These are phyloP conservation scores for Odontomyia ornata DNA, from an alignment of 2,888 invertebrate genomes.

Conservation along the genomic window DNA sequence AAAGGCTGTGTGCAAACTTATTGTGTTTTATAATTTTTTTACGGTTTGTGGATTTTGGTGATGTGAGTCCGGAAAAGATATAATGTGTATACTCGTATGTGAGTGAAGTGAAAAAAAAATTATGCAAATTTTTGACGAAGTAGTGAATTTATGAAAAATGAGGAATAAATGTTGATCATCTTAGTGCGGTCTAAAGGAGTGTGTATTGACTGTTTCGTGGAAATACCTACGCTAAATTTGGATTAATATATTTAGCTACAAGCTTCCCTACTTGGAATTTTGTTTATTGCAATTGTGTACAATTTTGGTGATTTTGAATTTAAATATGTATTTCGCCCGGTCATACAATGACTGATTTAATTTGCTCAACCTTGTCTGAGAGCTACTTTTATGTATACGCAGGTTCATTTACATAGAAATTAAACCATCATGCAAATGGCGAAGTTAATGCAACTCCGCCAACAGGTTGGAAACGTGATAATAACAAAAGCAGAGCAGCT, in stretches of 20 bases:
- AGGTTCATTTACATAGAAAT: neutral
- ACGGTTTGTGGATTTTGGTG: neutral
- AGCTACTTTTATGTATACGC: neutral
- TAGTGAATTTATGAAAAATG: neutral
- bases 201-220: neutral
- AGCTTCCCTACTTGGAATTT: neutral
- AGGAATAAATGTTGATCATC: conserved; percentile 2
- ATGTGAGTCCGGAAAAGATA: conserved; percentile 3
- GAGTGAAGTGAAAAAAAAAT: conserved; percentile 9
- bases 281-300: neutral
- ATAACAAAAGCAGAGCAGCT: conserved; percentile 13
- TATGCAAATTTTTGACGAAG: neutral
- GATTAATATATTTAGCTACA: conserved; percentile 1
- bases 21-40: neutral
- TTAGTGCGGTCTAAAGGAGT: neutral
- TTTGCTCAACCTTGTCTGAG: neutral
- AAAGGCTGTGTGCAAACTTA: neutral
- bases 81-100: neutral
- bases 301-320: neutral
- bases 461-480: neutral
- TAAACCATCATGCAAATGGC: conserved; percentile 9
- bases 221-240: conserved; percentile 1
- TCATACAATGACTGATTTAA: neutral
- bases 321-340: neutral
- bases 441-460: neutral